These are phyloP conservation scores for Zhengitettix transpicula DNA, from an alignment of 2,888 invertebrate species.

Conservation along the genomic window DNA sequence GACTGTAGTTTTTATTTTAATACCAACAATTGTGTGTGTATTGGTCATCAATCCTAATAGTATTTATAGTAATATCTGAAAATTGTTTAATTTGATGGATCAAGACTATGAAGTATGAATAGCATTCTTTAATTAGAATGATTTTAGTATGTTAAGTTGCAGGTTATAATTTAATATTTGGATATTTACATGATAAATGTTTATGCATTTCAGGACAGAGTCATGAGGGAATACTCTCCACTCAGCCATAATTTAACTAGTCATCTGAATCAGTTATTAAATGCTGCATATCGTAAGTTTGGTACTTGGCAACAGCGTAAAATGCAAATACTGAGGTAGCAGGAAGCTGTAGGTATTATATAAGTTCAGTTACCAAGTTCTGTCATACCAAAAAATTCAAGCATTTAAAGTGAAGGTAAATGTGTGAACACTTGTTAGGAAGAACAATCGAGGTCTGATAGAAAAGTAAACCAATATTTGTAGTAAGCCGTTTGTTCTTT, in stretches of 20 bases:
- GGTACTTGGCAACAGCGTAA: conserved; percentile 64
- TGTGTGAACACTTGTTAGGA: neutral
- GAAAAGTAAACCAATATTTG: neutral
- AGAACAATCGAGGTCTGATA: no score
- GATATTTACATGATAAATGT: no score
- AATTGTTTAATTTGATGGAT: no score
- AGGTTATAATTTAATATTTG: no score
- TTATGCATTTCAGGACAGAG: conserved; percentile 45
- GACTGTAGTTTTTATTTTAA: no score
- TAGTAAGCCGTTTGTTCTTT: neutral
- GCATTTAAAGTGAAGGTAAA: neutral
- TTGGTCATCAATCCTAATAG: no score
- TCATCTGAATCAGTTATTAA: conserved; percentile 76
- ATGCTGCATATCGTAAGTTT: conserved; percentile 72
- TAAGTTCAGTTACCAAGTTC: neutral
- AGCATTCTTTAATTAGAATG: no score
- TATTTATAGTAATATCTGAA: no score
- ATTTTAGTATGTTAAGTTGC: no score
- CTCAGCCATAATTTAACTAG: conserved; percentile 62
- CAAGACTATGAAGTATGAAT: neutral
- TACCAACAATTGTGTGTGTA: no score
- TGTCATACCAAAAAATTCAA: neutral
- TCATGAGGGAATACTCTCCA: conserved; percentile 64
- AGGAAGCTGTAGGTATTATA: neutral
- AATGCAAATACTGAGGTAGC: conserved; percentile 11